A percentile compares a stretch with the other conserved stretches of the same genome.
phyloP scores from a whole-genome alignment of 2,888 invertebrate genomes.

The Leucoptera coffeella region DNA sequence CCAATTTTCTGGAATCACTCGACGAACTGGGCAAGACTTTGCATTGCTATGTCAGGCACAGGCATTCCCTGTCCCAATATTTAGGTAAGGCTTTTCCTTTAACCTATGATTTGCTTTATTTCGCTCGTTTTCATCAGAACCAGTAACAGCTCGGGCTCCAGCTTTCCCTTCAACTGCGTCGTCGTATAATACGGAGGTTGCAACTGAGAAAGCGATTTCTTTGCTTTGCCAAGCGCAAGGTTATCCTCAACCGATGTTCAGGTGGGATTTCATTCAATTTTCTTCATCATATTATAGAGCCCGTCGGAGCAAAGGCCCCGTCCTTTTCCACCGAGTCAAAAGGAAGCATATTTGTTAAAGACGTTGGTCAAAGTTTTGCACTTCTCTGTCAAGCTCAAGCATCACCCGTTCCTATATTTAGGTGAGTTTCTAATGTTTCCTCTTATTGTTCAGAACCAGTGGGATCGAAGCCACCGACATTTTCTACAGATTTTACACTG shows the following conservation, averaged over 20 bases:
- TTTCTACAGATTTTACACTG: constrained; percentile 54
- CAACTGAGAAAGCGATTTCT: constrained; percentile 28
- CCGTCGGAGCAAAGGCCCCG: constrained; percentile 57
- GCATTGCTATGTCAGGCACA: constrained; percentile 71
- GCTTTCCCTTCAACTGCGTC: constrained; percentile 44
- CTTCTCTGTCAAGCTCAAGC: constrained; percentile 60
- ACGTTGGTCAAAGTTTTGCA: constrained; percentile 50
- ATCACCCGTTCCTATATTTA: constrained; percentile 58
- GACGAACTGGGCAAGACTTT: constrained; percentile 56
- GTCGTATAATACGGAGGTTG: constrained; percentile 40
- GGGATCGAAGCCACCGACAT: constrained; percentile 55
- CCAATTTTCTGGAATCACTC: constrained; percentile 62
- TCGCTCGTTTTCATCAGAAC: constrained; percentile 17
- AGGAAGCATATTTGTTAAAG: constrained; percentile 56
- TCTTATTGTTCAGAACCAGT: constrained; percentile 50
- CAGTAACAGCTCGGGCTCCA: constrained; percentile 43
- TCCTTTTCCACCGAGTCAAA: constrained; percentile 58
- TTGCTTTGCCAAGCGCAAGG: constrained; percentile 53
- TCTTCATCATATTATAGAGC: constrained; percentile 38
- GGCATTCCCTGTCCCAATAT: constrained; percentile 64
- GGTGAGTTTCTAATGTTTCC: constrained; percentile 51
- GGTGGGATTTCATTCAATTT: constrained; percentile 35
- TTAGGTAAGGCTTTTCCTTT: constrained; percentile 27
- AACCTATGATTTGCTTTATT: background rate
- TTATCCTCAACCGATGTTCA: constrained; percentile 61